Evolutionary conservation across 2,113 vertebrate genomes (phyloP).

Genomic region (Sapajus apella): DNA sequence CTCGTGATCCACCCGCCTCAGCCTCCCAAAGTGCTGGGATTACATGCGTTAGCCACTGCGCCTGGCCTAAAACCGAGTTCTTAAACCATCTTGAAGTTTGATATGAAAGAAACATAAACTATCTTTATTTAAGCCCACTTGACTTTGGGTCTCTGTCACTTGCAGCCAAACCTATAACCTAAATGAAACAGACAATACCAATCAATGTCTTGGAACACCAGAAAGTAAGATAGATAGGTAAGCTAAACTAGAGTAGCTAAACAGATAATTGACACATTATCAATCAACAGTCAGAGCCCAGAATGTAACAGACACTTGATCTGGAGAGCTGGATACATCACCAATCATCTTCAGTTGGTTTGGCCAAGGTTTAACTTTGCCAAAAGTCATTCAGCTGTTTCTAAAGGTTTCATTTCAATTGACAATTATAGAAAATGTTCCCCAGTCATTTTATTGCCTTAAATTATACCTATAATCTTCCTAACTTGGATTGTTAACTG

Average conservation of each 20-base stretch:
- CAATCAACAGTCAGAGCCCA: background rate
- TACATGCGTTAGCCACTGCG: too few relatives aligned
- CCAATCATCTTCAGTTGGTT: background rate
- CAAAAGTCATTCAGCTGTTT: constrained; percentile 62
- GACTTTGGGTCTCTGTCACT: background rate
- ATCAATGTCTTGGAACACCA: background rate
- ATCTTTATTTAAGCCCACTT: background rate
- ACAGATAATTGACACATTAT: background rate
- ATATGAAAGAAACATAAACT: background rate
- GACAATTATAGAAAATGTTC: constrained; percentile 69
- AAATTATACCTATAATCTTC: constrained; percentile 75
- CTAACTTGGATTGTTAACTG: constrained; percentile 68
- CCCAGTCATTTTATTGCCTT: constrained; percentile 68
- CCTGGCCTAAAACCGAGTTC: background rate
- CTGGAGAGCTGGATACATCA: background rate
- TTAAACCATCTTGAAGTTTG: background rate
- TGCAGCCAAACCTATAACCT: background rate
- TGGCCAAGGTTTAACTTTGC: constrained; percentile 26
- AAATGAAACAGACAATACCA: background rate
- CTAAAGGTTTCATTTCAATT: constrained; percentile 62
- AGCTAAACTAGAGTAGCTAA: background rate
- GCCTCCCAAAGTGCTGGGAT: too few relatives aligned
- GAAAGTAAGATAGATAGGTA: background rate
- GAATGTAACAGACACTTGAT: background rate
- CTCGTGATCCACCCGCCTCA: too few relatives aligned